A percentile compares a stretch with the other conserved stretches of the same genome.
Conservation (phyloP, 2,888 invertebrate genomes). For the Drosophila paranaensis region DNA sequence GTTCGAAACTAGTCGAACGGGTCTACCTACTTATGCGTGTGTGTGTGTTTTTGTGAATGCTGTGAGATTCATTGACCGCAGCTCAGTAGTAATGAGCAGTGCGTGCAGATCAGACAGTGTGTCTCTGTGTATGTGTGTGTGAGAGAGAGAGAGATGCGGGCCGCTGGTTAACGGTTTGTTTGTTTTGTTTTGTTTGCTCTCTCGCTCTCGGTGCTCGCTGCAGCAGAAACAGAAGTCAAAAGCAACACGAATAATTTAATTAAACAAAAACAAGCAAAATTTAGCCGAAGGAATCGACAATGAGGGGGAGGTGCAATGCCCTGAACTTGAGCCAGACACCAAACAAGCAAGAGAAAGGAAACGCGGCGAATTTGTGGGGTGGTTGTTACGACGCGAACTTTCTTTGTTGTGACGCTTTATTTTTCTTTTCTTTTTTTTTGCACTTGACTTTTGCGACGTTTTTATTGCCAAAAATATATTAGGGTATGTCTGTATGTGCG, state of each 20-base stretch:
- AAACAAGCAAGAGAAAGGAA: background rate
- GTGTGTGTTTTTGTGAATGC: constrained; percentile 34
- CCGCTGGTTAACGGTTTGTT: constrained; percentile 52
- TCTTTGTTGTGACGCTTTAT: constrained; percentile 68
- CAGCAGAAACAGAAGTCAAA: constrained; percentile 25
- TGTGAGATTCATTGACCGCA: constrained; percentile 59
- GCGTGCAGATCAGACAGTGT: constrained; percentile 40
- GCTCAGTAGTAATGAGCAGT: constrained; percentile 32
- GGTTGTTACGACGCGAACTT: constrained; percentile 38
- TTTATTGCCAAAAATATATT: constrained; percentile 72
- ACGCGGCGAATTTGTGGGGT: constrained; percentile 24
- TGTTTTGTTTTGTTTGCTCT: constrained; percentile 36
- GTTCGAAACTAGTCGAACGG: constrained; percentile 59
- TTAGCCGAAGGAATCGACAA: constrained; percentile 43
- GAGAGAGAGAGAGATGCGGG: constrained; percentile 19
- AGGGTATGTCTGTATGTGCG: background rate
- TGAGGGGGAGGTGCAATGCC: constrained; percentile 25
- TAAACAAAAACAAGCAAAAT: constrained; percentile 60
- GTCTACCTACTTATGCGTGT: constrained; percentile 18
- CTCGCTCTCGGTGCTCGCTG: constrained; percentile 12
- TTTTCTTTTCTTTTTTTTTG: constrained; percentile 33
- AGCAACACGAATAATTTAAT: constrained; percentile 64
- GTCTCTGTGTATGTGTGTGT: no score
- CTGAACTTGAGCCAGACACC: constrained; percentile 68
- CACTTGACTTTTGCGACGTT: constrained; percentile 69